phyloP scores from a whole-genome alignment of 2,888 invertebrate species.

The Therioaphis trifolii region DNA sequence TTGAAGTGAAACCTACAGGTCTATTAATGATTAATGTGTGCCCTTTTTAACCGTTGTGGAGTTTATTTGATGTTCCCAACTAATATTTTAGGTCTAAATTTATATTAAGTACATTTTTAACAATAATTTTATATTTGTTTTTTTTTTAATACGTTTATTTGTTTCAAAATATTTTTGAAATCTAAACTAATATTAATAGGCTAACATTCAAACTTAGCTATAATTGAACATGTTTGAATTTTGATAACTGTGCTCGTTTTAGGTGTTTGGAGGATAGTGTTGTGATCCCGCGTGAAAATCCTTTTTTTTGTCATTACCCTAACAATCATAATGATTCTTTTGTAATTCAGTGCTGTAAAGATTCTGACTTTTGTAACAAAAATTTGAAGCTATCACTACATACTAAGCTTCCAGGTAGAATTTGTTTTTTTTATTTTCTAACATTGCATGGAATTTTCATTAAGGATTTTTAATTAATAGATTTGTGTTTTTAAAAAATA shows the following conservation, averaged over 20 bases:
- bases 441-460: slow-evolving; percentile 58
- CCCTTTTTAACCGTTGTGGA: slow-evolving; percentile 53
- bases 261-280: slow-evolving; percentile 83
- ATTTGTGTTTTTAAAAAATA: slow-evolving; percentile 20
- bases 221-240: slow-evolving; percentile 61
- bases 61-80: slow-evolving; percentile 44
- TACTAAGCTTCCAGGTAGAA: slow-evolving; percentile 58
- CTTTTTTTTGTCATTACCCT: slow-evolving; percentile 83
- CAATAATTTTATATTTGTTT: slow-evolving; percentile 6
- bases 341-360: slow-evolving; percentile 85
- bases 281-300: slow-evolving; percentile 82
- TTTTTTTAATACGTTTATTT: neutral
- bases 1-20: slow-evolving; percentile 61
- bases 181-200: slow-evolving; percentile 27
- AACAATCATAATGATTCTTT: slow-evolving; percentile 80
- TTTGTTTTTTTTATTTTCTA: slow-evolving; percentile 52
- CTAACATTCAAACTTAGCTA: slow-evolving; percentile 30
- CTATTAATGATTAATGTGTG: slow-evolving; percentile 54
- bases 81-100: slow-evolving; percentile 37
- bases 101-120: slow-evolving; percentile 18
- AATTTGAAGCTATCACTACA: slow-evolving; percentile 70
- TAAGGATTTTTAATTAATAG: slow-evolving; percentile 24
- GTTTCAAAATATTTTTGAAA: neutral
- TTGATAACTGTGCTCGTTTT: slow-evolving; percentile 68
- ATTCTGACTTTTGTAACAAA: slow-evolving; percentile 80